A percentile compares a stretch with the other conserved stretches of the same genome.
These are phyloP conservation scores for cat (Felis catus) DNA, from an alignment of 2,113 vertebrate genomes.

Conservation along the genomic window F.catus_Fca126_mat1.0 CM031428.1:56199001-56199500, in stretches of 20 bases:
- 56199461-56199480: neutral
- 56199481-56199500: neutral
- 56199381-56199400: neutral
- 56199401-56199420: neutral
- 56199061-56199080: too few relatives aligned
- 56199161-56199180: neutral
- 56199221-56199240: too few relatives aligned
- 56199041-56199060: too few relatives aligned
- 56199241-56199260: neutral
- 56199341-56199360: neutral
- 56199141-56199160: neutral
- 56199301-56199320: neutral
- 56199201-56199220: neutral
- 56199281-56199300: neutral
- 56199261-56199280: neutral
- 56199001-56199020: too few relatives aligned
- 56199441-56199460: neutral
- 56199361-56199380: neutral
- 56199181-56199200: neutral
- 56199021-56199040: too few relatives aligned
- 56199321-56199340: neutral
- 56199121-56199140: neutral
- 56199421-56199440: neutral
- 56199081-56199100: neutral
- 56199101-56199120: neutral